phyloP scores from a whole-genome alignment of 2,797 vertebrate species.

The Enteromius viviparus region DNA sequence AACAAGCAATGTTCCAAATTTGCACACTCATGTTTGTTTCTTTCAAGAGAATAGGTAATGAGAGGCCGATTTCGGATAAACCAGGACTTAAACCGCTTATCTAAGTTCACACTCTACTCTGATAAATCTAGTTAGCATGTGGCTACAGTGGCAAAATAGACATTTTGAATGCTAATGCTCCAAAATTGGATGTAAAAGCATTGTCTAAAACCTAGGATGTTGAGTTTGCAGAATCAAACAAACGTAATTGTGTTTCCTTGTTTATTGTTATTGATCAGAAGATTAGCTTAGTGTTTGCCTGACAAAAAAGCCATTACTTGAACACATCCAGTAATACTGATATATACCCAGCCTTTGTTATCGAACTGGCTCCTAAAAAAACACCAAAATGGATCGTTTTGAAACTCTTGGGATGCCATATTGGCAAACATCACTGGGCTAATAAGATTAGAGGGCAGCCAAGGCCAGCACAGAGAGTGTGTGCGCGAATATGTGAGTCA shows the following conservation, averaged over 20 bases:
- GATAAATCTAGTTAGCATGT: neutral
- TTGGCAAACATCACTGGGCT: slow-evolving; percentile 43
- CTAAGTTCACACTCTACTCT: neutral
- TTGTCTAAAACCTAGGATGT: slow-evolving; percentile 25
- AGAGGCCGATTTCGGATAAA: neutral
- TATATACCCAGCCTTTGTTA: slow-evolving; percentile 20
- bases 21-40: neutral
- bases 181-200: slow-evolving; percentile 31
- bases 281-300: neutral
- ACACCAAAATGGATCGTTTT: slow-evolving; percentile 11
- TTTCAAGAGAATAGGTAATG: neutral
- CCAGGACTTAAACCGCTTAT: neutral
- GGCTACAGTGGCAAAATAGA: neutral
- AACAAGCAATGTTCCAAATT: neutral
- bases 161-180: neutral
- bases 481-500: slow-evolving; percentile 38
- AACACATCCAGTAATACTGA: slow-evolving; percentile 36
- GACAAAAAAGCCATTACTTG: slow-evolving; percentile 12
- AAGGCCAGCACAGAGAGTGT: slow-evolving; percentile 50
- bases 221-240: neutral
- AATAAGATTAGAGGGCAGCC: slow-evolving; percentile 54
- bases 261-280: slow-evolving; percentile 21
- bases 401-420: slow-evolving; percentile 30
- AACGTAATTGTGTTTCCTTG: slow-evolving; percentile 23
- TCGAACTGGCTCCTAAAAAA: slow-evolving; percentile 42